Evolutionary conservation across 64 coral and sea anemone genomes (phyloP), one percentile per base, ranked within the genome.

Genomic region (Stylophora pistillata): DNA sequence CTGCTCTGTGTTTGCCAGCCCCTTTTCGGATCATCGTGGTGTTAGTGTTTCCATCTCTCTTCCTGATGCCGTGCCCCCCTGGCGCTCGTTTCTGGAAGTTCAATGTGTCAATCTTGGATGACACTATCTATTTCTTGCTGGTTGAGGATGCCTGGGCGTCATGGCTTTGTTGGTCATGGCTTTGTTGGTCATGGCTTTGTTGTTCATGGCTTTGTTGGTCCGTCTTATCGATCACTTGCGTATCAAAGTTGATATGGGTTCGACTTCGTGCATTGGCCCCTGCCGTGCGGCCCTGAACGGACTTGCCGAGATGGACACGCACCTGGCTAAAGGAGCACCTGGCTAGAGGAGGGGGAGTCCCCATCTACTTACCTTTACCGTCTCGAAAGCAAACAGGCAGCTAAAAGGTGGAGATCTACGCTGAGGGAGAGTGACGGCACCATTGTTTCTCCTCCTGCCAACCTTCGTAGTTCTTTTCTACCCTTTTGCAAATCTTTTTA

Each of bases 11-110:
- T 0, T 85, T 1, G n/a, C 72, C 2, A 86, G 89, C 18, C 89
- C 89, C 53, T 64, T 18, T 21, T 86, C 90, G 15, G 74, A 91
- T 15, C 90, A 92, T 64, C 86, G 73, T 60, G 82, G 74, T 57
- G 59, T 92, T 25, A 1, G 41, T 0, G 3, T 91, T 25, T 3
- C 10, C 3, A 11, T 66, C 16, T 10, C 9, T 15, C 21, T 92
- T 68, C 90, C 90, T 1, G 27, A 58, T 37, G 59, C 56, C 1
- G 1, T 66, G n/a, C 2, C 62, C 64, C 13, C 37, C 30, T 28
- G 76, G 91, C 2, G 76, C 84, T 54, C 29, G 82, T 1, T 78
- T 55, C 4, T 86, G 82, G 62, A 92, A 92, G 18, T 30, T 91
- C 0, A 91, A 91, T 14, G 75, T 31, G 13, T 20, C 27, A 17